Percentiles rank a stretch among this genome's conserved stretches.
These are phyloP conservation scores for Anabacerthia variegaticeps DNA, from an alignment of 2,797 vertebrate species.

Conservation along the genomic window DNA sequence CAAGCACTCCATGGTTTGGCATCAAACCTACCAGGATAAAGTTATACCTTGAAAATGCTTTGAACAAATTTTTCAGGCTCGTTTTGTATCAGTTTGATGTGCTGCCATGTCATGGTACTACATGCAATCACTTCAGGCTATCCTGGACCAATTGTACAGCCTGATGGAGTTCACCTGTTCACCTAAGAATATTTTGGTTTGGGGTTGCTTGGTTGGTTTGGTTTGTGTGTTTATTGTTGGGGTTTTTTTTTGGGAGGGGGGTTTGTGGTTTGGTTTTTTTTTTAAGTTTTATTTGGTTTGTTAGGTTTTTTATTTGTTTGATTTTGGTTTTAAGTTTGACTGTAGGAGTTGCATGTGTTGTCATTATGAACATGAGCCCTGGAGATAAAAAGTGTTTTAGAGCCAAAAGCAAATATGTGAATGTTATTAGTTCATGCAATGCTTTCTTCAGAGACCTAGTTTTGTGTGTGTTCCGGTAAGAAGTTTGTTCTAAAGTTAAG, in stretches of 20 bases:
- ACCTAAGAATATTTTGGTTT: neutral
- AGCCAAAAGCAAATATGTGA: neutral
- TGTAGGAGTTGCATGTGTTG: neutral
- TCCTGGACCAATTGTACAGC: neutral
- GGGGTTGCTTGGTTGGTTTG: neutral
- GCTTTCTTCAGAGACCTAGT: neutral
- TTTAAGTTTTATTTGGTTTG: too few relatives aligned
- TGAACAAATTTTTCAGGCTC: neutral
- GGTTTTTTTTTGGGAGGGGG: too few relatives aligned
- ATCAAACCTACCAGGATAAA: neutral
- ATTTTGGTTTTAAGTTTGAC: neutral
- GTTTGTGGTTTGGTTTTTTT: too few relatives aligned
- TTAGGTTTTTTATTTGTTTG: neutral
- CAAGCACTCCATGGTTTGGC: neutral
- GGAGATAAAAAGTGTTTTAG: neutral
- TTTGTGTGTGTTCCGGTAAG: neutral
- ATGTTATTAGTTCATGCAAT: neutral
- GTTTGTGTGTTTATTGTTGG: neutral
- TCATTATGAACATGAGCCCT: neutral
- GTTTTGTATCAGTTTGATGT: neutral
- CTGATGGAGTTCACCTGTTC: neutral
- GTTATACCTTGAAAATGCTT: neutral
- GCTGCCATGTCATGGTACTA: neutral
- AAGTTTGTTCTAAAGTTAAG: neutral
- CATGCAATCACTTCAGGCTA: neutral